These are phyloP conservation scores for Sylvia borin DNA, from an alignment of 2,797 vertebrate genomes.

Conservation along the genomic window DNA sequence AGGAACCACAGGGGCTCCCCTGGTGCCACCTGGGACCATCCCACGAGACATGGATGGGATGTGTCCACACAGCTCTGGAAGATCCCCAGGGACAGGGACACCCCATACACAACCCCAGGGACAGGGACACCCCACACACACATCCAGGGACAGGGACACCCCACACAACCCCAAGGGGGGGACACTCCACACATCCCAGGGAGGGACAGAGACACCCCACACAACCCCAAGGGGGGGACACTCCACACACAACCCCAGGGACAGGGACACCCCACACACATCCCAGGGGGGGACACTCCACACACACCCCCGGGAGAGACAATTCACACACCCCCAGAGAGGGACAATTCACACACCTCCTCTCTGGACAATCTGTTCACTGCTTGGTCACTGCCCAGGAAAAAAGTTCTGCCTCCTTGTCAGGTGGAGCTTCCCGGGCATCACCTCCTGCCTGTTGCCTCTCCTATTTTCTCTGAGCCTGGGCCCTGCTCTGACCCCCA, in stretches of 20 bases:
- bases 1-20: too few species aligned
- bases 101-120: neutral
- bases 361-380: neutral
- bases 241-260: too few species aligned
- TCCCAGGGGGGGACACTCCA: too few species aligned
- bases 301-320: neutral
- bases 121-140: neutral
- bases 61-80: neutral
- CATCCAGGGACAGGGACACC: neutral
- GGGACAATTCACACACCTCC: neutral
- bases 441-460: neutral
- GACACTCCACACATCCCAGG: too few species aligned
- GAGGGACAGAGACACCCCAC: neutral
- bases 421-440: neutral
- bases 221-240: rapidly evolving
- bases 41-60: rapidly evolving
- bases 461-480: neutral
- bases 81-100: neutral
- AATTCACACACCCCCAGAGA: neutral
- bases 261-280: too few species aligned
- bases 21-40: neutral
- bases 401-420: neutral
- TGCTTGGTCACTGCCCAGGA: neutral
- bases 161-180: too few species aligned
- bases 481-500: neutral